phyloP scores from a whole-genome alignment of 2,797 vertebrate species.

The Ispidina picta region DNA sequence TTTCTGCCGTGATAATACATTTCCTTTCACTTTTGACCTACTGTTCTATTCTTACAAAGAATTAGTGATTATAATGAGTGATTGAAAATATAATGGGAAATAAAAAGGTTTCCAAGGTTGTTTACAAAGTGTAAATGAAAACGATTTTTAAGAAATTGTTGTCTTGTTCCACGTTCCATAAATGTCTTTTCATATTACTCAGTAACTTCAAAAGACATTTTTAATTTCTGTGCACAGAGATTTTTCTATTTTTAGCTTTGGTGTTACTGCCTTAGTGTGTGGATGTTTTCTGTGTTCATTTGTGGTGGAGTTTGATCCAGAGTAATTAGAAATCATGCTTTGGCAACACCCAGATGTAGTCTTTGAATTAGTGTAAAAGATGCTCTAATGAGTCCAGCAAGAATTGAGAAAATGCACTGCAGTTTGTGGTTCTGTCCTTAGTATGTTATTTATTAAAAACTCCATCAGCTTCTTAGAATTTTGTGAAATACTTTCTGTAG shows the following conservation, averaged over 20 bases:
- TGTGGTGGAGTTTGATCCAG: neutral
- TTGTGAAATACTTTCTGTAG: neutral
- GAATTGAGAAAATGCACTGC: neutral
- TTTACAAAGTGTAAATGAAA: neutral
- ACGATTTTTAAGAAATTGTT: neutral
- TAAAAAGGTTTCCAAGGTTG: neutral
- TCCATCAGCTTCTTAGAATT: neutral
- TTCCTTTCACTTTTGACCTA: neutral
- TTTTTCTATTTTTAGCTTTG: neutral
- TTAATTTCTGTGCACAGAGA: neutral
- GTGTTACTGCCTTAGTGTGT: neutral
- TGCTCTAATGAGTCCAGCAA: neutral
- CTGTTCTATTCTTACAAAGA: neutral
- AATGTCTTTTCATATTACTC: neutral
- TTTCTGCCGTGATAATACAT: neutral
- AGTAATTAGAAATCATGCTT: neutral
- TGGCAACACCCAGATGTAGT: neutral
- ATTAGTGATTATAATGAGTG: neutral
- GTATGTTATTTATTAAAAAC: neutral
- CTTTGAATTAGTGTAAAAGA: neutral
- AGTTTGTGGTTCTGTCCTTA: neutral
- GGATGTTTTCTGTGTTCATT: neutral
- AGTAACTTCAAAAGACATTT: neutral
- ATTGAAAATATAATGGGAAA: neutral
- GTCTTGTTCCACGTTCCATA: neutral